These are phyloP conservation scores for Tokudaia muenninki DNA, from an alignment of 2,797 vertebrate genomes.

Conservation along the genomic window DNA sequence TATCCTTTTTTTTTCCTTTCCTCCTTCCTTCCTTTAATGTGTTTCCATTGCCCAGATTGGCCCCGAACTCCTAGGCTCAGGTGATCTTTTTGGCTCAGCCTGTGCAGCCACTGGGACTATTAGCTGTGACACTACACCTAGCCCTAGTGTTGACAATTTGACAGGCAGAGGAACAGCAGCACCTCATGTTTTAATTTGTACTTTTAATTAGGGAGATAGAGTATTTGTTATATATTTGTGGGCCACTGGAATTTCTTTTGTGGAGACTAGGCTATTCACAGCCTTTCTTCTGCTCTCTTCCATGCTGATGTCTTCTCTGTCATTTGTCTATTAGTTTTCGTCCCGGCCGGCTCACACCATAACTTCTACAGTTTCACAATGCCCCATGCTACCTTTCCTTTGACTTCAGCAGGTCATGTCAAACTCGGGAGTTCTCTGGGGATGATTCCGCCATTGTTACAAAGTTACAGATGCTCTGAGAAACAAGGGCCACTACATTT, in stretches of 20 bases:
- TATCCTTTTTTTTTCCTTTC: not conserved
- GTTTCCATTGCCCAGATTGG: not conserved
- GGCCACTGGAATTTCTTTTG: not conserved
- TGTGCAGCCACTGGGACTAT: too few species aligned
- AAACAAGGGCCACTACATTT: slow-evolving; percentile 35
- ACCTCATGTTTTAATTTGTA: not conserved
- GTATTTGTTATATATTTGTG: not conserved
- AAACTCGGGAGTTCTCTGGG: not conserved
- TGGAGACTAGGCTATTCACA: not conserved
- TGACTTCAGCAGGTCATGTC: not conserved
- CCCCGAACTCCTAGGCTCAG: not conserved
- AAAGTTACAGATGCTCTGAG: slow-evolving; percentile 49
- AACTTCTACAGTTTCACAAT: not conserved
- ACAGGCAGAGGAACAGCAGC: not conserved
- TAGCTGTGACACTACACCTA: not conserved
- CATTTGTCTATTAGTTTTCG: not conserved
- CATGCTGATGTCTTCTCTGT: not conserved
- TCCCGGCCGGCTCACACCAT: not conserved
- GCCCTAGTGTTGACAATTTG: not conserved
- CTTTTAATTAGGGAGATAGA: not conserved
- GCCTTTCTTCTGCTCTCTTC: not conserved
- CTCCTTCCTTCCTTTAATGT: not conserved
- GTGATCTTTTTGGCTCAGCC: not conserved
- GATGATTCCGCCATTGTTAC: slow-evolving; percentile 61
- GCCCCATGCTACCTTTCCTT: not conserved